phyloP scores from a whole-genome alignment of 2,797 vertebrate genomes.

The Acrossocheilus fasciatus region DNA sequence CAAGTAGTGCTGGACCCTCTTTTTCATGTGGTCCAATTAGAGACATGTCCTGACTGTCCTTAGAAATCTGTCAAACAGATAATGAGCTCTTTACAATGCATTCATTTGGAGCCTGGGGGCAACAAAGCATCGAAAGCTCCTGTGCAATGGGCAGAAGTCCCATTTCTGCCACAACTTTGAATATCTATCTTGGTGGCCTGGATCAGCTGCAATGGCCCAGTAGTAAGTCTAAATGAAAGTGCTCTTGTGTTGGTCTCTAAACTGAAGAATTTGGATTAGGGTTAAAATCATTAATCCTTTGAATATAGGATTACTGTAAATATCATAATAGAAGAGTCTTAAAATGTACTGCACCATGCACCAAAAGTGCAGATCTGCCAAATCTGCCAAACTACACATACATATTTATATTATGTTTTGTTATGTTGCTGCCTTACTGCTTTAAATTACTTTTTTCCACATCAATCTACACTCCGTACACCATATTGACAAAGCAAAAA shows the following conservation, averaged over 20 bases:
- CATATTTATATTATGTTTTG: no score
- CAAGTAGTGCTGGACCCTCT: slow-evolving; percentile 9
- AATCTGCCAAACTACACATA: neutral
- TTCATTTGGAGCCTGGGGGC: slow-evolving; percentile 22
- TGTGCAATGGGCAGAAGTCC: slow-evolving; percentile 17
- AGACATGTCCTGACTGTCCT: slow-evolving; percentile 36
- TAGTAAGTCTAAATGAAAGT: slow-evolving; percentile 16
- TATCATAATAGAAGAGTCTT: neutral
- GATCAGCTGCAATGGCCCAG: slow-evolving; percentile 11
- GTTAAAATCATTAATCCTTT: slow-evolving; percentile 7
- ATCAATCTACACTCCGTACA: no score
- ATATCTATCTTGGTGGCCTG: slow-evolving; percentile 43
- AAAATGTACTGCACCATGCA: neutral
- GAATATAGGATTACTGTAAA: slow-evolving; percentile 28
- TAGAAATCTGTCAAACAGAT: slow-evolving; percentile 44
- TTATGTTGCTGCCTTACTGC: no score
- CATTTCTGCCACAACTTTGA: slow-evolving; percentile 27
- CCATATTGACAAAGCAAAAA: no score
- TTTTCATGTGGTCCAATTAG: slow-evolving; percentile 56
- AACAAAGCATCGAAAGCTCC: slow-evolving; percentile 19
- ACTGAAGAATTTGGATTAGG: slow-evolving; percentile 39
- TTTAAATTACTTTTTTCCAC: no score
- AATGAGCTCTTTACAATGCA: slow-evolving; percentile 51
- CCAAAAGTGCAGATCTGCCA: neutral
- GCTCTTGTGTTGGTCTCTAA: slow-evolving; percentile 37